Base-by-base conservation (phyloP, 92 coral and sea anemone genomes). In the Zoanthus solanderi region DNA sequence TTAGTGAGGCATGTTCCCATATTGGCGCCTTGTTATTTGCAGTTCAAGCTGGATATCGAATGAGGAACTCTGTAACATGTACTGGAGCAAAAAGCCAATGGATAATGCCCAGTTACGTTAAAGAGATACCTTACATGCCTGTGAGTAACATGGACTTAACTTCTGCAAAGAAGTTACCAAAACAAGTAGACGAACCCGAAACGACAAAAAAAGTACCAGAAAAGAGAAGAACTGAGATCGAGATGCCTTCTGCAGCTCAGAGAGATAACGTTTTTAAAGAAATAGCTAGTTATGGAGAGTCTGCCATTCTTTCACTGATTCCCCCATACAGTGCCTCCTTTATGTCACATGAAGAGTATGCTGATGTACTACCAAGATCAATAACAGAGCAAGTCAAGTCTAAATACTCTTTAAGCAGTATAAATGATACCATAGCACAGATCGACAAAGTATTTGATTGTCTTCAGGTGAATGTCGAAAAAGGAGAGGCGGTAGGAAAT, bases 251-350 rank as follows among this genome's bases (percentile, higher is more conserved):
- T 23, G 37, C 42, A 18, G 8, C 11, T 69, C 45, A 69, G 34
- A 69, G 75, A 69, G 75, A 69, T 69, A 78, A 88, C 58, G 72
- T 90, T 53, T 85, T 90, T 90, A 84, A 84, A 17, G 90, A 89
- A 60, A 48, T 80, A 61, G 78, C 57, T 84, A 50, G 78, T 46
- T 42, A 69, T 88, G 69, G 18, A 54, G 23, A 76, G 75, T 8
- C 92, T 83, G 65, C 47, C 78, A 78, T 60, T 84, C 48, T 87
- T 66, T 79, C 71, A 23, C 48, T 79, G 68, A 30, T 79, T 53
- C 37, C 74, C 34, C 45, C 68, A 16, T 63, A 83, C 75, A 53
- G 60, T 78, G 87, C 75, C 65, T 34, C 44, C 9, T 78, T 71
- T 87, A 54, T 32, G 63, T 72, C 87, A 12, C 34, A 69, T 47